Evolutionary conservation across 2,888 invertebrate genomes (phyloP).

Genomic region (Sarcophaga variegata): DNA sequence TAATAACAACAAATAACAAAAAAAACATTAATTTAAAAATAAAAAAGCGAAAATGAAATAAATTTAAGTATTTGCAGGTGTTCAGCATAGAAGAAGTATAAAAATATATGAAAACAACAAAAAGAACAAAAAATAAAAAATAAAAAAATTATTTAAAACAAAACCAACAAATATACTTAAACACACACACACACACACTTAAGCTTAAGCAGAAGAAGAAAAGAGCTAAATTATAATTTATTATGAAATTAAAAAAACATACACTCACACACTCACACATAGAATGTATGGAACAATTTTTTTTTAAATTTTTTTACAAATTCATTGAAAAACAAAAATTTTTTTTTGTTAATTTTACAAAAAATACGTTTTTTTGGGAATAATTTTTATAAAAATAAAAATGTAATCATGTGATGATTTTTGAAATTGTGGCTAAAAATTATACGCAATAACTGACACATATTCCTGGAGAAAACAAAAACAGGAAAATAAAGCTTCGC

Average conservation of each 20-base stretch:
- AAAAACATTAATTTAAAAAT: conserved; percentile 35
- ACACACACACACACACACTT: no score
- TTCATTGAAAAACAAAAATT: neutral
- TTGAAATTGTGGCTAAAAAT: neutral
- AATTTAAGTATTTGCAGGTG: conserved; percentile 82
- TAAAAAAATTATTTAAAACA: conserved; percentile 56
- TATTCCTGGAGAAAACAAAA: neutral
- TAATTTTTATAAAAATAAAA: neutral
- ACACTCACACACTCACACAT: neutral
- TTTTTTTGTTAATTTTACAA: no score
- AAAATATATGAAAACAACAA: conserved; percentile 33
- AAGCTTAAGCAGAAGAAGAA: conserved; percentile 9
- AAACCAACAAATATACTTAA: conserved; percentile 26
- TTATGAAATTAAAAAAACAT: conserved; percentile 54
- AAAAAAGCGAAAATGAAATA: conserved; percentile 76
- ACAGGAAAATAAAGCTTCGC: neutral
- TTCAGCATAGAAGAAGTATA: conserved; percentile 79
- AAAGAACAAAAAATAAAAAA: conserved; percentile 39
- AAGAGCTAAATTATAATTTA: conserved; percentile 62
- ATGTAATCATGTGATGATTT: neutral
- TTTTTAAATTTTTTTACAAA: neutral
- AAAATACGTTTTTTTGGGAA: no score
- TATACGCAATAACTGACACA: neutral
- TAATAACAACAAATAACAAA: neutral
- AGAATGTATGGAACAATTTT: neutral